phyloP scores from a whole-genome alignment of 2,888 invertebrate genomes.

The Epinotia demarniana region DNA sequence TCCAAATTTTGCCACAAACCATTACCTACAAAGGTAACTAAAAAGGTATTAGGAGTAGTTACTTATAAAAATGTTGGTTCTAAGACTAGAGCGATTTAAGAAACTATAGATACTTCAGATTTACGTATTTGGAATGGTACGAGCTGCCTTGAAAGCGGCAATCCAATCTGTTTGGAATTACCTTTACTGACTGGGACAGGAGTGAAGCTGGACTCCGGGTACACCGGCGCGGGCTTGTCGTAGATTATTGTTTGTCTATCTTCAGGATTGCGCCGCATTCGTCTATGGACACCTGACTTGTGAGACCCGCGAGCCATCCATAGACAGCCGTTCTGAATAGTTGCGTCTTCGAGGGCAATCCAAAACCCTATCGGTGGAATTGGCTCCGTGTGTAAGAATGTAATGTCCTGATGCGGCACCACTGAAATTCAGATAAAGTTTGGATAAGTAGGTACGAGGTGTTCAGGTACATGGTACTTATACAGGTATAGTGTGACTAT shows the following conservation, averaged over 20 bases:
- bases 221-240: constrained; percentile 87
- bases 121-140: not conserved
- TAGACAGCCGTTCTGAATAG: constrained; percentile 96
- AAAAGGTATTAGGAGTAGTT: not conserved
- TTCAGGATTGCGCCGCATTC: constrained; percentile 88
- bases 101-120: not conserved
- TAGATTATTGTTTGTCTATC: constrained; percentile 87
- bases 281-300: constrained; percentile 90
- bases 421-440: constrained; percentile 79
- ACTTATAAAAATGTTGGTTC: not conserved
- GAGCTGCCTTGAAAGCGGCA: not conserved
- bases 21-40: too few relatives aligned
- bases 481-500: too few relatives aligned
- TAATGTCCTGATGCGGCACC: constrained; percentile 92
- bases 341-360: constrained; percentile 98
- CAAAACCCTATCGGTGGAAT: constrained; percentile 94
- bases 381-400: constrained; percentile 94
- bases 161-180: constrained; percentile 58
- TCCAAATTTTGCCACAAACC: too few relatives aligned
- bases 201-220: constrained; percentile 90
- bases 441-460: not conserved
- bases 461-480: not conserved
- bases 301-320: constrained; percentile 97
- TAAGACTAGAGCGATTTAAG: not conserved
- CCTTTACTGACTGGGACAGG: constrained; percentile 94